These are phyloP conservation scores for Chalcis sispes DNA, from an alignment of 2,888 invertebrate species.

Conservation along the genomic window DNA sequence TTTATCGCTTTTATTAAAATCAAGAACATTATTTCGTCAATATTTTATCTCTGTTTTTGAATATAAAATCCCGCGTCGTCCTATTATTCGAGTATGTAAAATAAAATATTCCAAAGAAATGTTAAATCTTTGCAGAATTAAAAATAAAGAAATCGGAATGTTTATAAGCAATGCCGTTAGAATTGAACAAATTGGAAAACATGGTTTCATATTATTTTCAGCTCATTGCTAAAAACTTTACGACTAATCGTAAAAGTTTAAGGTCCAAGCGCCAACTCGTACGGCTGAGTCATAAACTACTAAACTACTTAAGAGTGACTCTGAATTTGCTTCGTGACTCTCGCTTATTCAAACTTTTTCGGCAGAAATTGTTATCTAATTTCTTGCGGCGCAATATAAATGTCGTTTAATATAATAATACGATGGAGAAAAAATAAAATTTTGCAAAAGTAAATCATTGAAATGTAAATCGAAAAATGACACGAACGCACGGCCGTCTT, in stretches of 20 bases:
- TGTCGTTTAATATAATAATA: not conserved
- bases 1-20: too few relatives aligned
- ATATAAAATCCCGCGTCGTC: not conserved
- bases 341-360: constrained; percentile 38
- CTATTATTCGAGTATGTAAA: not conserved
- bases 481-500: too few relatives aligned
- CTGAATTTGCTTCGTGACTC: constrained; percentile 23
- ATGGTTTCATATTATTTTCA: constrained; percentile 37
- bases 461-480: too few relatives aligned
- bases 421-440: not conserved
- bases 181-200: constrained; percentile 49
- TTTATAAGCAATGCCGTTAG: not conserved
- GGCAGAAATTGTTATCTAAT: constrained; percentile 23
- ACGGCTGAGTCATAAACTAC: constrained; percentile 36
- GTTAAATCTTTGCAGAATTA: constrained; percentile 6
- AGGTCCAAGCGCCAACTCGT: constrained; percentile 14
- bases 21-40: too few relatives aligned
- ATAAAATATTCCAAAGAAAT: constrained; percentile 14
- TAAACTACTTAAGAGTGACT: constrained; percentile 43
- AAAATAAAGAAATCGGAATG: constrained; percentile 9
- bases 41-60: not conserved
- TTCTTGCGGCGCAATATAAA: constrained; percentile 8
- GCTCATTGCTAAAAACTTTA: constrained; percentile 51
- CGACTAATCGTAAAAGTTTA: constrained; percentile 41
- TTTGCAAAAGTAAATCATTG: too few relatives aligned